phyloP scores from a whole-genome alignment of 2,888 invertebrate species.

The Trichogramma evanescens region DNA sequence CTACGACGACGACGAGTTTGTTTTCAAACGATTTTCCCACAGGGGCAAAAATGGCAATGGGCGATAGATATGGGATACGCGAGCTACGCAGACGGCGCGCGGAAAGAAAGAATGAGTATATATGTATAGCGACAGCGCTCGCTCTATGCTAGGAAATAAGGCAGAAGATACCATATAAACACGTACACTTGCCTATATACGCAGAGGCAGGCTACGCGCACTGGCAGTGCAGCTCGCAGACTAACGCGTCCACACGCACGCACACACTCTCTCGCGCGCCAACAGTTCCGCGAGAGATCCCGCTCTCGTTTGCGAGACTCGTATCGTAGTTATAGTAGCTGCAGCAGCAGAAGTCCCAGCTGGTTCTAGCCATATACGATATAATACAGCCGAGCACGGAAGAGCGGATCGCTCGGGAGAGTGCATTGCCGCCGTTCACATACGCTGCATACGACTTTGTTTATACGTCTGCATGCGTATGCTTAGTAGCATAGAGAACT shows the following conservation, averaged over 20 bases:
- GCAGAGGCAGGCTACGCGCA: too few species aligned
- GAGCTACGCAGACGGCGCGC: constrained; percentile 18
- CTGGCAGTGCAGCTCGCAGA: too few species aligned
- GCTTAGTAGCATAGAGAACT: too few species aligned
- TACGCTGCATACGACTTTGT: background rate
- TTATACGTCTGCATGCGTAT: too few species aligned
- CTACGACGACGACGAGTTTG: constrained; percentile 35
- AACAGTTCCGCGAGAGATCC: constrained; percentile 38
- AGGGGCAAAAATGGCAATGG: constrained; percentile 37
- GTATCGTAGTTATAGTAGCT: constrained; percentile 38
- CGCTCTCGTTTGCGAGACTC: constrained; percentile 17
- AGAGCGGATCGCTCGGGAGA: constrained; percentile 6
- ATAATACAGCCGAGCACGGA: background rate
- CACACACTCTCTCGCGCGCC: constrained; percentile 6
- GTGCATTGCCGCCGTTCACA: background rate
- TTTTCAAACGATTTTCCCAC: constrained; percentile 45
- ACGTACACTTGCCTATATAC: constrained; percentile 11
- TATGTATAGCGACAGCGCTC: too few species aligned
- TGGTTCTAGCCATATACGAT: constrained; percentile 43
- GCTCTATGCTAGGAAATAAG: background rate
- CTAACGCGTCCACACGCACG: too few species aligned
- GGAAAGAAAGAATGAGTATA: constrained; percentile 34
- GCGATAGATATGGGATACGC: constrained; percentile 32
- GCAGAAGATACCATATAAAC: constrained; percentile 45
- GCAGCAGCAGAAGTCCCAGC: constrained; percentile 29